These are phyloP conservation scores for Acrocephalus kingi DNA, from an alignment of 2,113 vertebrate genomes.

Conservation along the genomic window DNA sequence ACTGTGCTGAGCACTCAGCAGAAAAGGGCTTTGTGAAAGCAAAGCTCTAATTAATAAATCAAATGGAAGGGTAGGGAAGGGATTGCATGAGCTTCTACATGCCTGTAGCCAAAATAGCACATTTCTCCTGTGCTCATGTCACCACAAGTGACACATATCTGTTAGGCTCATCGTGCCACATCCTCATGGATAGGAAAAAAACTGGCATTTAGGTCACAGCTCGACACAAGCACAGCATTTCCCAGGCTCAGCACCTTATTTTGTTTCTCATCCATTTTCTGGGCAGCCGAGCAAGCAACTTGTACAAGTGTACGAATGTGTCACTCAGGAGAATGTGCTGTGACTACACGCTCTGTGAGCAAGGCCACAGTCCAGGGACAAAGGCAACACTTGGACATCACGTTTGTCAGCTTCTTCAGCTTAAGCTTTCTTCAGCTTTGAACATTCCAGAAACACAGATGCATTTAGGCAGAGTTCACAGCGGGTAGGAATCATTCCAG, in stretches of 20 bases:
- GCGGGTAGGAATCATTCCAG: not conserved
- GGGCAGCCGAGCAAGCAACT: conserved; percentile 45
- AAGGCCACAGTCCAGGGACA: not conserved
- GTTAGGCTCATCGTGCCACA: not conserved
- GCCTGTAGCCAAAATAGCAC: not conserved
- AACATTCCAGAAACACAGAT: not conserved
- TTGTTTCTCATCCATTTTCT: conserved; percentile 19
- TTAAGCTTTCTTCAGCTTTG: not conserved
- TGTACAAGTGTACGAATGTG: not conserved
- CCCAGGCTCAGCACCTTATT: conserved; percentile 34
- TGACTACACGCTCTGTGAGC: not conserved
- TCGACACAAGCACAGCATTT: not conserved
- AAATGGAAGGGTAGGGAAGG: not conserved
- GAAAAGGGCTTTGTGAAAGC: not conserved
- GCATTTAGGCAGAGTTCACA: not conserved
- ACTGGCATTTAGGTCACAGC: not conserved
- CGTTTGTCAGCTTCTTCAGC: not conserved
- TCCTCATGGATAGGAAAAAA: not conserved
- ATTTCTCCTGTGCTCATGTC: not conserved
- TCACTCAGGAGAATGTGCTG: conserved; percentile 13
- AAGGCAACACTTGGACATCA: not conserved
- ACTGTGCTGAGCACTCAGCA: not conserved
- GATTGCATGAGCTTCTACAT: not conserved
- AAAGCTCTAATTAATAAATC: not conserved
- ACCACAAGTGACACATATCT: conserved; percentile 4